Base-by-base conservation (phyloP, 2,888 invertebrate genomes). In the Phaonia tiefii region DNA sequence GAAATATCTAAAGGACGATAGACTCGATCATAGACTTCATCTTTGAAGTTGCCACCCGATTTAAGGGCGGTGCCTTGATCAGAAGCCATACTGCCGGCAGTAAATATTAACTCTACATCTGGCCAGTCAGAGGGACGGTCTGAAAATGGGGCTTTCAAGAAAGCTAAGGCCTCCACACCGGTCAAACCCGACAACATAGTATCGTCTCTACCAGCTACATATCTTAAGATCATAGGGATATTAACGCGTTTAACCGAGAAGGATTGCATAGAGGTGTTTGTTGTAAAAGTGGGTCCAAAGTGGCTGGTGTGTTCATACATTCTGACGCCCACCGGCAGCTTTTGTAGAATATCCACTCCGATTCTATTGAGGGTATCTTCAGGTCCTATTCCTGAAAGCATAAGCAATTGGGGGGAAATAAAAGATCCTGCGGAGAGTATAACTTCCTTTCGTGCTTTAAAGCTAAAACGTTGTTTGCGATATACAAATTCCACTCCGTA, bases 401-500 rank as follows among this genome's bases (percentile, higher is more conserved):
- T 96, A n/a, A 98, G 92, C 1, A 98, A 88, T 89, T 98, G 97
- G 0, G 97, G 96, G 0, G 96, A 95, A 86, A 95, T 96, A 82
- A 98, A 94, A 0, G 97, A 93, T 0, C 98, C 97, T 3, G 96
- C 96, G 56, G 95, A 94, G 44, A 97, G 86, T 80, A 98, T 95
- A 0, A 98, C 94, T 91, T 96, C 96, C 87, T 94, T 95, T 1
- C 92, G 92, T 0, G 94, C 95, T 65, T 88, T 90, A 0, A 93
- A 93, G 13, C 88, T 90, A 83, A 90, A 89, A 54, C 86, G 87
- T 37, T 89, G 75, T 46, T 91, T 91, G 25, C 93, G 91, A 71
- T 93, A 92, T 1, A 92, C 89, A 83, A 93, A 95, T 84, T 94
- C 91, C 0, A 96, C 93, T 0, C 95, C 95, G 80, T 92, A 92